phyloP scores from a whole-genome alignment of 2,888 invertebrate genomes.

The Encarsia formosa region DNA sequence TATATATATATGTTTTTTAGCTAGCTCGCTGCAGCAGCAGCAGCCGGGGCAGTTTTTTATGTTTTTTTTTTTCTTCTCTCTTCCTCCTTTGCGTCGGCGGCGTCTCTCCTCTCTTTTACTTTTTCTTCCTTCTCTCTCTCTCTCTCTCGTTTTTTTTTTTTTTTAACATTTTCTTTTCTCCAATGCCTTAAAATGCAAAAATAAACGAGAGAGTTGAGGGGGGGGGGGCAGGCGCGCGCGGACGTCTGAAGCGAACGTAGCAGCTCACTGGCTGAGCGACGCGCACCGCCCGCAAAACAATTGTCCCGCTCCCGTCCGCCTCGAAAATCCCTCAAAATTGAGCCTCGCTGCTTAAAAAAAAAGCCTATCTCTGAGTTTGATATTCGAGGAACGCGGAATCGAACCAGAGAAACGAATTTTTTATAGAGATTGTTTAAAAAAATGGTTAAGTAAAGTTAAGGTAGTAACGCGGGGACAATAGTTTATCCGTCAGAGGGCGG shows the following conservation, averaged over 20 bases:
- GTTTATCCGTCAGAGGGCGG: slow-evolving; percentile 32
- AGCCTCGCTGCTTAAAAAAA: slow-evolving; percentile 31
- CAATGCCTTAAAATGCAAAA: slow-evolving; percentile 49
- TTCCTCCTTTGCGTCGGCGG: too few relatives aligned
- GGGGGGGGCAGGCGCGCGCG: slow-evolving; percentile 5
- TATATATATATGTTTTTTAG: too few relatives aligned
- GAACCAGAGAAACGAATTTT: slow-evolving; percentile 40
- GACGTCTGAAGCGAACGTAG: slow-evolving; percentile 33
- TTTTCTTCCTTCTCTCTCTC: too few relatives aligned
- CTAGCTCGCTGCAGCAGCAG: too few relatives aligned
- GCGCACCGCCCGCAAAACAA: slow-evolving; percentile 27
- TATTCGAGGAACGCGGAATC: rapidly evolving
- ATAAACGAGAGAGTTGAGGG: slow-evolving; percentile 39
- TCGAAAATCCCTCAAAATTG: slow-evolving; percentile 36
- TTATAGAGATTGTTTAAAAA: background rate
- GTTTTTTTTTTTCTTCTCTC: too few relatives aligned
- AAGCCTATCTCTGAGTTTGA: slow-evolving; percentile 38
- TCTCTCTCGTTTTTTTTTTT: too few relatives aligned
- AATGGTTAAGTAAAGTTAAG: background rate
- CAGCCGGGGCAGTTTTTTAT: too few relatives aligned
- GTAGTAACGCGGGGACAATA: slow-evolving; percentile 35
- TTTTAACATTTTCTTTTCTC: slow-evolving; percentile 49
- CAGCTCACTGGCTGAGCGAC: too few relatives aligned
- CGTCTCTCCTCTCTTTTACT: too few relatives aligned
- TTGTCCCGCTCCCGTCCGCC: slow-evolving; percentile 28